phyloP scores from a whole-genome alignment of 2,888 invertebrate species.

The Macrostomum cliftonense region DNA sequence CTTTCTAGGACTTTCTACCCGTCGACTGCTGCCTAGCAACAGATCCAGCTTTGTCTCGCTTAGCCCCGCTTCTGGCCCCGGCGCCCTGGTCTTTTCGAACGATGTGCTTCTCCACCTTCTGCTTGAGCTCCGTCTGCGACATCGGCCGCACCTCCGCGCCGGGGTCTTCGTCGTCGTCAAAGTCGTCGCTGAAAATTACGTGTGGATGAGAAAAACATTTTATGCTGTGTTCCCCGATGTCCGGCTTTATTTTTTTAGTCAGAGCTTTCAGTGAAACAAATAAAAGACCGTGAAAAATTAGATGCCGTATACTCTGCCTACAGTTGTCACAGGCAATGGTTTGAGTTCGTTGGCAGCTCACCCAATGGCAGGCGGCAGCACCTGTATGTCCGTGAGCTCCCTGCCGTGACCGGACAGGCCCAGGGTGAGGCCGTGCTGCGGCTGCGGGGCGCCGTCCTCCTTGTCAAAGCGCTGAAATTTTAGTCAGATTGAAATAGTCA shows the following conservation, averaged over 20 bases:
- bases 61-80: too few species aligned
- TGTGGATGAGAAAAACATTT: neutral
- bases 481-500: neutral
- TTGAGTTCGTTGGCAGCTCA: slow-evolving; percentile 6
- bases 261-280: too few species aligned
- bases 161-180: slow-evolving; percentile 14
- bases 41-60: too few species aligned
- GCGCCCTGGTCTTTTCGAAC: neutral
- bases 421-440: slow-evolving; percentile 13
- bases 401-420: slow-evolving; percentile 12
- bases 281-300: too few species aligned
- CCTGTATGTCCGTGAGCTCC: slow-evolving; percentile 12
- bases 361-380: slow-evolving; percentile 17
- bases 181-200: slow-evolving; percentile 15
- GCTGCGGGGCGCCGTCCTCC: slow-evolving; percentile 5
- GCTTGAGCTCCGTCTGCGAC: slow-evolving; percentile 17
- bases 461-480: slow-evolving; percentile 14
- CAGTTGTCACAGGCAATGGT: too few species aligned
- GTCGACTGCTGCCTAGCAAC: too few species aligned
- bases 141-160: slow-evolving; percentile 17
- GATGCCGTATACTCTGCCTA: too few species aligned
- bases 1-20: too few species aligned
- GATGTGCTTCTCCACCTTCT: slow-evolving; percentile 14
- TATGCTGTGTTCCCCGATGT: too few species aligned
- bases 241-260: too few species aligned